Percentiles rank a stretch among this genome's conserved stretches.
Conservation (phyloP, 2,888 invertebrate genomes). For the Macroteleia sp. region DNA sequence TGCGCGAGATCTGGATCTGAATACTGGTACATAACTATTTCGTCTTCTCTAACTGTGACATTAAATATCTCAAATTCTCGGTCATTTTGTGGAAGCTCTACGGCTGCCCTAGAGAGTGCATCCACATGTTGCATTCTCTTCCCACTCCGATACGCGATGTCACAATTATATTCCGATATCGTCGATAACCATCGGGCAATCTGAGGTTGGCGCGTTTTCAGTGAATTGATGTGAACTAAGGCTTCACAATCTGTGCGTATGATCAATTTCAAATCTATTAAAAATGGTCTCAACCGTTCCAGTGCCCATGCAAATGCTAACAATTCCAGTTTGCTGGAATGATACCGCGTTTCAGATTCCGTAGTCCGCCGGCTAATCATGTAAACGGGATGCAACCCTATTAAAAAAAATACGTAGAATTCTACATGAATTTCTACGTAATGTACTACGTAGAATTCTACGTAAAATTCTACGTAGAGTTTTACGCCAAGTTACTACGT, state of each 20-base stretch:
- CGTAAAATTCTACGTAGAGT: too few species aligned
- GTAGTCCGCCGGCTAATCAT: too few species aligned
- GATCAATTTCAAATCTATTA: neutral
- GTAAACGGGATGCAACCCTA: too few species aligned
- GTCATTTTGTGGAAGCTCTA: neutral
- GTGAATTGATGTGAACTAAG: neutral
- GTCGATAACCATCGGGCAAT: conserved; percentile 28
- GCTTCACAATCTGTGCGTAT: neutral
- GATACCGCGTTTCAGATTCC: too few species aligned
- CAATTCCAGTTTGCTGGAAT: neutral
- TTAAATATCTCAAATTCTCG: conserved; percentile 1
- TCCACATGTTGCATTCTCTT: conserved; percentile 30
- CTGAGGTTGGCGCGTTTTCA: conserved; percentile 30
- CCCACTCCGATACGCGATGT: neutral
- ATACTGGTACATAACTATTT: conserved; percentile 31
- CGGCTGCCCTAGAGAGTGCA: conserved; percentile 16
- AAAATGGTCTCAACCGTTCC: conserved; percentile 12
- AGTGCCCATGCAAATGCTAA: conserved; percentile 25
- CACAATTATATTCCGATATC: neutral
- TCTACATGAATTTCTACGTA: too few species aligned
- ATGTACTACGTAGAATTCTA: too few species aligned
- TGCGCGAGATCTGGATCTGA: conserved; percentile 5
- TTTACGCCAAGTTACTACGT: too few species aligned
- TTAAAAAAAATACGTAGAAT: too few species aligned
- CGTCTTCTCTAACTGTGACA: conserved; percentile 15